These are phyloP conservation scores for Epinotia demarniana DNA, from an alignment of 2,888 invertebrate species.

Conservation along the genomic window DNA sequence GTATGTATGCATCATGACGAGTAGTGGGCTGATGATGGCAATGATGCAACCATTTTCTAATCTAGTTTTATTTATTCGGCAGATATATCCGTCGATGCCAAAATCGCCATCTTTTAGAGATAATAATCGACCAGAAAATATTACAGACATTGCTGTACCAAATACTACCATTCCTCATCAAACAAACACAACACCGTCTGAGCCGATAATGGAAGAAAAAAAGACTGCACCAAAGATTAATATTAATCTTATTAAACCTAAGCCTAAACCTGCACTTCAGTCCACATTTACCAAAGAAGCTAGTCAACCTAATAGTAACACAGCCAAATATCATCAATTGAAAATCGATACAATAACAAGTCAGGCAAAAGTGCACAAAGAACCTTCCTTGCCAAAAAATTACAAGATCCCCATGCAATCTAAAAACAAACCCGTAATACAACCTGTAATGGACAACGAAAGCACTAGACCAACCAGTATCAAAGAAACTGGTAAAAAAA, in stretches of 20 bases:
- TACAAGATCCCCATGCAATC: conserved; percentile 29
- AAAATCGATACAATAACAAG: neutral
- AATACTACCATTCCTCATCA: neutral
- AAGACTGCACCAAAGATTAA: conserved; percentile 16
- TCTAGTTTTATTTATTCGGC: conserved; percentile 2
- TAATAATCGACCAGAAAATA: conserved; percentile 44
- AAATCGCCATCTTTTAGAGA: conserved; percentile 26
- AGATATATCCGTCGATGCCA: conserved; percentile 16
- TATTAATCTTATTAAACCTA: conserved; percentile 10
- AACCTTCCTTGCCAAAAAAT: conserved; percentile 18
- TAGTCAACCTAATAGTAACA: conserved; percentile 5
- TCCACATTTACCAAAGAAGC: conserved; percentile 1
- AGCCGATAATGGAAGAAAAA: conserved; percentile 8
- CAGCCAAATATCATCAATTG: neutral
- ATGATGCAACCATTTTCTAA: neutral
- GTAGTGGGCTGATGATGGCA: too few species aligned
- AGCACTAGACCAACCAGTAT: neutral
- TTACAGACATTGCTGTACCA: conserved; percentile 12
- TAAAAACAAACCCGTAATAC: neutral
- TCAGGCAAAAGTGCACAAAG: conserved; percentile 4
- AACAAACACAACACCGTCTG: neutral
- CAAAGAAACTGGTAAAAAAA: conserved; percentile 8
- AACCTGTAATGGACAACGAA: neutral
- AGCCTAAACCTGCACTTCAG: neutral
- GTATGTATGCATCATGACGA: too few species aligned